These are phyloP conservation scores for Calliphora vomitoria DNA, from an alignment of 2,888 invertebrate species.

Conservation along the genomic window DNA sequence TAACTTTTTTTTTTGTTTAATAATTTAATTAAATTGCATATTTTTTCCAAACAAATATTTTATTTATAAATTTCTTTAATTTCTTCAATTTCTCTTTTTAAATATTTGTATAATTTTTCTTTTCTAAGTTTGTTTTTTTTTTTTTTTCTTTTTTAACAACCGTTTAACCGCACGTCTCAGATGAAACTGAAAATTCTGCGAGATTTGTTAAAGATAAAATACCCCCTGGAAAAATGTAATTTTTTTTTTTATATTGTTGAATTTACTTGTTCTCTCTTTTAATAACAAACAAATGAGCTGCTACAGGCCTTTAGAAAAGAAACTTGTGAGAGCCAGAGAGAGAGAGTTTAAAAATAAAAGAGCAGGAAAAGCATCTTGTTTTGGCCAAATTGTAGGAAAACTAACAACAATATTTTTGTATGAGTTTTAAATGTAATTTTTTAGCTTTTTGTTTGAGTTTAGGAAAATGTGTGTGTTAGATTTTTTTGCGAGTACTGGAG, in stretches of 20 bases:
- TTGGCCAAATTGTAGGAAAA: neutral
- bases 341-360: neutral
- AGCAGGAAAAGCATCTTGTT: slow-evolving; percentile 15
- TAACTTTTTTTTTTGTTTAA: neutral
- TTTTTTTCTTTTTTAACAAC: slow-evolving; percentile 79
- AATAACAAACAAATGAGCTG: neutral
- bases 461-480: neutral
- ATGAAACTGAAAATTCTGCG: slow-evolving; percentile 83
- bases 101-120: neutral
- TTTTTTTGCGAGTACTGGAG: neutral
- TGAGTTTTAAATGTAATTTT: neutral
- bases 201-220: slow-evolving; percentile 79
- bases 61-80: neutral
- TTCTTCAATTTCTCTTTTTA: neutral
- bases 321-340: neutral
- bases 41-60: neutral
- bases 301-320: neutral
- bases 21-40: neutral
- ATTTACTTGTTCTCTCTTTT: slow-evolving; percentile 8
- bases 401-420: neutral
- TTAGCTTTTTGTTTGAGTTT: no score
- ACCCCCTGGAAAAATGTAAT: slow-evolving; percentile 77
- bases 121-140: neutral
- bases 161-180: slow-evolving; percentile 83
- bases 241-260: slow-evolving; percentile 25